These are phyloP conservation scores for Monarcha castaneiventris DNA, from an alignment of 2,113 vertebrate species.

Conservation along the genomic window DNA sequence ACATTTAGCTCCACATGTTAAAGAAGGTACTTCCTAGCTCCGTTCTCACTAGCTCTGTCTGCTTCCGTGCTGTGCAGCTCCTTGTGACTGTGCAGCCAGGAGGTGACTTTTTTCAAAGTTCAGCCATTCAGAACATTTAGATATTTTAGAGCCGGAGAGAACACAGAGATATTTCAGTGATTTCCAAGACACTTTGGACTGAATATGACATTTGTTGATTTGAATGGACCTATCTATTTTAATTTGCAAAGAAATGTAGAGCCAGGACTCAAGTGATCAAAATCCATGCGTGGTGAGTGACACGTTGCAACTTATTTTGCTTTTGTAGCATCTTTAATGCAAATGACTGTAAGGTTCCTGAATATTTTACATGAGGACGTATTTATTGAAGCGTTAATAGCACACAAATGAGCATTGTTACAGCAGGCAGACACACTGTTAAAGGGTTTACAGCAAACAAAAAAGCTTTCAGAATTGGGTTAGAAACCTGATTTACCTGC, in stretches of 20 bases:
- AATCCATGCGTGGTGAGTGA: background rate
- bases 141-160: background rate
- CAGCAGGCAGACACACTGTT: background rate
- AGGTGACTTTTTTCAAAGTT: background rate
- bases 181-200: background rate
- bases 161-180: background rate
- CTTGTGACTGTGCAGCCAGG: background rate
- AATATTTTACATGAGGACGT: background rate
- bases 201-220: background rate
- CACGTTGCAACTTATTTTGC: background rate
- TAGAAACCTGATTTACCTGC: background rate
- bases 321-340: background rate
- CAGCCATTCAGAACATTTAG: background rate
- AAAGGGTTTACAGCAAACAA: background rate
- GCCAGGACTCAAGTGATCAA: background rate
- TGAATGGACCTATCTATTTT: background rate
- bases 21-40: background rate
- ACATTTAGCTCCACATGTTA: background rate
- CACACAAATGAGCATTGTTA: background rate
- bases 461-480: background rate
- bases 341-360: background rate
- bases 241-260: background rate
- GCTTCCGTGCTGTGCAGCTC: background rate
- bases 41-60: background rate
- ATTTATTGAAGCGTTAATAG: background rate